Conservation (phyloP, 2,113 vertebrate species). For the Brachionichthys hirsutus region DNA sequence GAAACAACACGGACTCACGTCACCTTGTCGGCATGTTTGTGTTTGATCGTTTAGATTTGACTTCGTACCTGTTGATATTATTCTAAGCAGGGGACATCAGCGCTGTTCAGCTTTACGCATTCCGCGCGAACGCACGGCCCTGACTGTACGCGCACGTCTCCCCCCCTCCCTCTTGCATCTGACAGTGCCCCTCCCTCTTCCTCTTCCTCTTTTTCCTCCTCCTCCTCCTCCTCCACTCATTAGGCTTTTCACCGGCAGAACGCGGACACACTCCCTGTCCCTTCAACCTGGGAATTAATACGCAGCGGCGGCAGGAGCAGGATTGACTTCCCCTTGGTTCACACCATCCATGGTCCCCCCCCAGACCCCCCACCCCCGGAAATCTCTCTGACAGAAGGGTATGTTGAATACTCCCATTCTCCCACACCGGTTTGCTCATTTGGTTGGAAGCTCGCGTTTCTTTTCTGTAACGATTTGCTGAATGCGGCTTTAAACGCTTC, state of each 20-base stretch:
- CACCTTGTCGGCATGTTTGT: slow-evolving; percentile 20
- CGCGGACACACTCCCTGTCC: slow-evolving; percentile 51
- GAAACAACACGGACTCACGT: slow-evolving; percentile 23
- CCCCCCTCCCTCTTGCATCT: slow-evolving; percentile 49
- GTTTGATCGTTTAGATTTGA: slow-evolving; percentile 14
- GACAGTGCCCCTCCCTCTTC: slow-evolving; percentile 68
- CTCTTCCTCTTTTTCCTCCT: slow-evolving; percentile 15
- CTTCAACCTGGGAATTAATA: slow-evolving; percentile 45
- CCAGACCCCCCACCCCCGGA: slow-evolving; percentile 45
- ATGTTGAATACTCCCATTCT: slow-evolving; percentile 45
- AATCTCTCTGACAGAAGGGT: slow-evolving; percentile 65
- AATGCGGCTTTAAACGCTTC: slow-evolving; percentile 10
- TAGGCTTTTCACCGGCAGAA: slow-evolving; percentile 58
- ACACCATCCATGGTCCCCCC: slow-evolving; percentile 55
- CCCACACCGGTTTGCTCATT: background rate
- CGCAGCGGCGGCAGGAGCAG: slow-evolving; percentile 46
- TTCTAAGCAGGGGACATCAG: slow-evolving; percentile 19
- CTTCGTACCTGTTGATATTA: slow-evolving; percentile 47
- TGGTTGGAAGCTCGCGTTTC: slow-evolving; percentile 2
- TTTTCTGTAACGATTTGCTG: slow-evolving; percentile 38
- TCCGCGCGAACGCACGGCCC: background rate
- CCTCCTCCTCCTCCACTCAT: slow-evolving; percentile 39
- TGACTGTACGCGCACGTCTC: slow-evolving; percentile 4
- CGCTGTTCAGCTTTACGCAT: slow-evolving; percentile 5
- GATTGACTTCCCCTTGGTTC: slow-evolving; percentile 42